These are phyloP conservation scores for Amblyjoppa fuscipennis DNA, from an alignment of 2,888 invertebrate species.

Conservation along the genomic window DNA sequence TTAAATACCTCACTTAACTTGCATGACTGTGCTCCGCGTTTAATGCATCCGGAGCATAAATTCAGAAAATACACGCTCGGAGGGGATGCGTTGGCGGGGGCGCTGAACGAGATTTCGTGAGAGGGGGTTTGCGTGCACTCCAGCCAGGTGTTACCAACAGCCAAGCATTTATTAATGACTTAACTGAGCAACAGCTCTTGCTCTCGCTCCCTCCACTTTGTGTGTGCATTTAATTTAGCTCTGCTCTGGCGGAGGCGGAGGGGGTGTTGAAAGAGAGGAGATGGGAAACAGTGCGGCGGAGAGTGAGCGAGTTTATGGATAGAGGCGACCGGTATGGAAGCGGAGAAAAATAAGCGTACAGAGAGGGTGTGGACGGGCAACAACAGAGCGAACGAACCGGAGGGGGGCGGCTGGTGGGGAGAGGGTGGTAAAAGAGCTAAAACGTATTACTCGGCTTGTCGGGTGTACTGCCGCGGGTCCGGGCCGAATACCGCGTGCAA, in stretches of 20 bases:
- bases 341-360: constrained; percentile 42
- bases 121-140: constrained; percentile 48
- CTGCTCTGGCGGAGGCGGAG: not conserved
- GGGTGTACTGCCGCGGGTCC: constrained; percentile 33
- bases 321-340: constrained; percentile 20
- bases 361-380: constrained; percentile 21
- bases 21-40: constrained; percentile 34
- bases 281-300: not conserved
- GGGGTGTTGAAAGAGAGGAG: not conserved
- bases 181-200: constrained; percentile 59
- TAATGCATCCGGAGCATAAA: constrained; percentile 51
- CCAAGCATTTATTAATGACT: constrained; percentile 68
- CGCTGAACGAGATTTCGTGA: constrained; percentile 1
- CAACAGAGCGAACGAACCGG: not conserved
- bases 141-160: constrained; percentile 66
- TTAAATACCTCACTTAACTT: constrained; percentile 28
- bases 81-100: constrained; percentile 4
- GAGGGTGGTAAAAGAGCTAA: constrained; percentile 32
- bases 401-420: not conserved
- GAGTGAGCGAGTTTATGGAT: constrained; percentile 8
- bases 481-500: constrained; percentile 41
- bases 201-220: constrained; percentile 40
- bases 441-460: constrained; percentile 60
- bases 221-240: constrained; percentile 57
- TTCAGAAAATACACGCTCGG: constrained; percentile 43